Evolutionary conservation across 2,113 vertebrate genomes (phyloP).

Genomic region (Saguinus midas): DNA sequence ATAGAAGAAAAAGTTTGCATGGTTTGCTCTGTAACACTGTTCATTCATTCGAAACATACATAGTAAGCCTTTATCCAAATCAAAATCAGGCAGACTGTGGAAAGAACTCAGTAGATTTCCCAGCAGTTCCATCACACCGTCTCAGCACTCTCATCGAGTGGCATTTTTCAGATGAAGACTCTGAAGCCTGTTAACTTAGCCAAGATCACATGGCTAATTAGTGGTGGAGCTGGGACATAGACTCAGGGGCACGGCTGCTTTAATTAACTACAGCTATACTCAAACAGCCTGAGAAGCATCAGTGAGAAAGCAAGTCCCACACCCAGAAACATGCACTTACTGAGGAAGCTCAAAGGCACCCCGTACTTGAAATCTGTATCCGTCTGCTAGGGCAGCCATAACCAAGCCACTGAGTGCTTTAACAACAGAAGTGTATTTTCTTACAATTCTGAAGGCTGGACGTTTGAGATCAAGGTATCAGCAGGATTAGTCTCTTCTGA

Average conservation of each 20-base stretch:
- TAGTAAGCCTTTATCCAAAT: not conserved
- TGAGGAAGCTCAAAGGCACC: not conserved
- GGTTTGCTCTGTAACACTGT: not conserved
- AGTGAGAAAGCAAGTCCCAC: not conserved
- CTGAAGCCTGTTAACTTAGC: not conserved
- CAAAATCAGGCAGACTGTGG: not conserved
- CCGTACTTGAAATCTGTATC: not conserved
- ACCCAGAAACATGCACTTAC: not conserved
- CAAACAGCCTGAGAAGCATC: not conserved
- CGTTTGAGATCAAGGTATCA: not conserved
- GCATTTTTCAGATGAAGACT: not conserved
- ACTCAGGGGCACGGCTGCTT: not conserved
- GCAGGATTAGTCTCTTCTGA: not conserved
- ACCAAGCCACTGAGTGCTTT: not conserved
- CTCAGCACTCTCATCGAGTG: not conserved
- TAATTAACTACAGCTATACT: fast-evolving
- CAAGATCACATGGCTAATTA: not conserved
- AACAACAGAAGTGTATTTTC: not conserved
- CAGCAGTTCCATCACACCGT: not conserved
- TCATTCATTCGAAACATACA: fast-evolving
- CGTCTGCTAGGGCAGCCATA: no score
- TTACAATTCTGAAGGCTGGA: not conserved
- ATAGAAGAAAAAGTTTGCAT: not conserved
- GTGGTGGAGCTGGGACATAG: not conserved
- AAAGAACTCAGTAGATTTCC: not conserved